Evolutionary conservation across 2,797 vertebrate species (phyloP), one percentile per base, ranked within the genome.

Genomic region (Buceros bicornis): DNA sequence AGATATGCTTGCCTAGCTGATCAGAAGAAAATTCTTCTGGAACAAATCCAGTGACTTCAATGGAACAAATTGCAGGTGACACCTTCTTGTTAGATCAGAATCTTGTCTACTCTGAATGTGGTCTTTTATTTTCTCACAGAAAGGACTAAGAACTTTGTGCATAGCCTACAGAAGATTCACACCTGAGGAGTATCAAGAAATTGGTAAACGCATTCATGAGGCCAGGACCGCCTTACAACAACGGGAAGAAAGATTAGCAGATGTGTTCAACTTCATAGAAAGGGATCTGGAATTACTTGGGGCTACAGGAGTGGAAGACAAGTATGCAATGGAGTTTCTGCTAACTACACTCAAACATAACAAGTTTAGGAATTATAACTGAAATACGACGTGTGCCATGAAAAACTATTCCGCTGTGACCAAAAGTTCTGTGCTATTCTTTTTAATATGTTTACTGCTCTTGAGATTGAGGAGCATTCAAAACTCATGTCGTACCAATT

Each of bases 271-370:
- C 97, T 98, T 98, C 97, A 99, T 99, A 50, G 99, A 99, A 96
- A 99, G 93, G 96, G 99, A 99, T 90, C 98, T 99, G 96, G 98
- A 99, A 47, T 90, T 99, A 78, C 98, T 99, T 77, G 99, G 99
- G 94, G 99, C 99, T 58, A 99, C 99, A 6, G 99, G 99, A 80
- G 99, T 99, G 35, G 99, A 99, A 97, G 99, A 99, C 98, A 99
- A 99, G 99, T 99, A 98, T 89, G 98, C 95, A 57, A 50, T 64
- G 71, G 60, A 43, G 13, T 79, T 83, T 70, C 43, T 87, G 45
- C 48, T 67, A 18, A n/a, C 58, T 83, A 1, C 0, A 0, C 25
- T 84, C 56, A 53, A 76, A 7, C 40, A 33, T n/a, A 88, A 21
- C 20, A 0, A 73, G 71, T 82, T 91, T 64, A 73, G 58, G 45